Percentiles rank a stretch among this genome's conserved stretches.
Conservation (phyloP, 2,888 invertebrate genomes). For the Temnothorax ravouxi region DNA sequence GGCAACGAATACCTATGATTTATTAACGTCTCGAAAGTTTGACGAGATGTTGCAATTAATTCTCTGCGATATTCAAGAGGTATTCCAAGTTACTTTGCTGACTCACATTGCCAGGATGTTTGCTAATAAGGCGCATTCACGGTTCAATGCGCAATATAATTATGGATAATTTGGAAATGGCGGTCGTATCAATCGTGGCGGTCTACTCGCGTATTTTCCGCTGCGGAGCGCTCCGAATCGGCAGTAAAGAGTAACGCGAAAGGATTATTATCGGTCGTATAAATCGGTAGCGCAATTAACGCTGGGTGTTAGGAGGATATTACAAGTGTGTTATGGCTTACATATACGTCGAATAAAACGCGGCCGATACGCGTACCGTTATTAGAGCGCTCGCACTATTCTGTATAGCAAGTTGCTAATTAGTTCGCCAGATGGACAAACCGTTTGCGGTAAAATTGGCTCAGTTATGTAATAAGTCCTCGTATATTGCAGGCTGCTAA, state of each 20-base stretch:
- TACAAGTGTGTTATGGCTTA: constrained; percentile 34
- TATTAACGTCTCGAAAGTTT: constrained; percentile 47
- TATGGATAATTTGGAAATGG: constrained; percentile 37
- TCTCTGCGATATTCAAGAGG: constrained; percentile 20
- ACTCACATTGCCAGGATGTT: constrained; percentile 27
- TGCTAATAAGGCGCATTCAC: constrained; percentile 39
- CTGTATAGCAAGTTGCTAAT: constrained; percentile 79
- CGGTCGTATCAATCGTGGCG: constrained; percentile 31
- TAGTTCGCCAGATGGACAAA: constrained; percentile 81
- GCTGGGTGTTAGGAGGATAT: constrained; percentile 36
- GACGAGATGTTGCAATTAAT: constrained; percentile 45
- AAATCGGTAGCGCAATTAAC: constrained; percentile 46
- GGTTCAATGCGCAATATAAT: constrained; percentile 33
- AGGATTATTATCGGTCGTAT: constrained; percentile 39
- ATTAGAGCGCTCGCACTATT: constrained; percentile 66
- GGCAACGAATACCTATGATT: constrained; percentile 35
- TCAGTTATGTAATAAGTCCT: constrained; percentile 79
- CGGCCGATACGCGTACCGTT: constrained; percentile 58
- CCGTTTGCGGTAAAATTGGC: constrained; percentile 79
- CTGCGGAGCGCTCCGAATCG: neutral
- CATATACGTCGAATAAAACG: constrained; percentile 58
- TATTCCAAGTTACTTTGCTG: constrained; percentile 10
- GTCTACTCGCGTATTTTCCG: constrained; percentile 29
- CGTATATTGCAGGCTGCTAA: constrained; percentile 69
- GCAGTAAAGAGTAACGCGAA: constrained; percentile 8